These are phyloP conservation scores for Penaeus chinensis DNA, from an alignment of 1,140 invertebrate species.

Conservation along the genomic window DNA sequence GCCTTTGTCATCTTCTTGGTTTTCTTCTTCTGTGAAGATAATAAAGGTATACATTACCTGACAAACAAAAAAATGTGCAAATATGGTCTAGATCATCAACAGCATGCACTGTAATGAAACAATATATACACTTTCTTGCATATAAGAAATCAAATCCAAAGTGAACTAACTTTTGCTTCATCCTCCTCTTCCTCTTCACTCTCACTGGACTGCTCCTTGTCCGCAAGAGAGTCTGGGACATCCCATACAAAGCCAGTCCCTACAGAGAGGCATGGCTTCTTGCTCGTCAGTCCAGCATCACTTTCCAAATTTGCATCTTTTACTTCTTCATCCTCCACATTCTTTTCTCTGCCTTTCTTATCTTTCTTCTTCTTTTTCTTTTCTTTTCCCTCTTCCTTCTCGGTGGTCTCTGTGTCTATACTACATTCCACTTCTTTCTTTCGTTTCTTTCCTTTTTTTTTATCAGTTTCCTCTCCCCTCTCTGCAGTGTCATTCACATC, in stretches of 20 bases:
- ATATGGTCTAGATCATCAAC: too few relatives aligned
- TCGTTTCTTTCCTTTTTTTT: conserved; percentile 1
- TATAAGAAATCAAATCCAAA: background rate
- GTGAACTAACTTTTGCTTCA: background rate
- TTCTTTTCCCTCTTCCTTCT: background rate
- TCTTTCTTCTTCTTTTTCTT: background rate
- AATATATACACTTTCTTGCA: too few relatives aligned
- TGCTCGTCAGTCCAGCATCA: too few relatives aligned
- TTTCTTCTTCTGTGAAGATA: conserved; percentile 13
- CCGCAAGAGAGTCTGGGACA: background rate
- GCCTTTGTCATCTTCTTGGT: conserved; percentile 5
- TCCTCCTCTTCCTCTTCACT: conserved; percentile 6
- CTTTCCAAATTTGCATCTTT: background rate
- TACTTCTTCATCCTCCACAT: background rate
- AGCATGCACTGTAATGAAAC: too few relatives aligned
- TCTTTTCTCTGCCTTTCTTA: too few relatives aligned
- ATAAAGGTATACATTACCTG: too few relatives aligned
- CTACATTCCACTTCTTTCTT: conserved; percentile 1
- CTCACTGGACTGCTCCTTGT: background rate
- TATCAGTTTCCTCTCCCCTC: background rate
- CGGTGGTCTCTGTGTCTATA: background rate
- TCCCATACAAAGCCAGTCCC: conserved; percentile 41
- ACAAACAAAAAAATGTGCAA: too few relatives aligned
- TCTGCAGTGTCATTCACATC: background rate
- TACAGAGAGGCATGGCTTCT: conserved; percentile 16